Evolutionary conservation across 2,888 invertebrate genomes (phyloP), one percentile per base, ranked within the genome.

Genomic region (Glaucopsyche alexis): DNA sequence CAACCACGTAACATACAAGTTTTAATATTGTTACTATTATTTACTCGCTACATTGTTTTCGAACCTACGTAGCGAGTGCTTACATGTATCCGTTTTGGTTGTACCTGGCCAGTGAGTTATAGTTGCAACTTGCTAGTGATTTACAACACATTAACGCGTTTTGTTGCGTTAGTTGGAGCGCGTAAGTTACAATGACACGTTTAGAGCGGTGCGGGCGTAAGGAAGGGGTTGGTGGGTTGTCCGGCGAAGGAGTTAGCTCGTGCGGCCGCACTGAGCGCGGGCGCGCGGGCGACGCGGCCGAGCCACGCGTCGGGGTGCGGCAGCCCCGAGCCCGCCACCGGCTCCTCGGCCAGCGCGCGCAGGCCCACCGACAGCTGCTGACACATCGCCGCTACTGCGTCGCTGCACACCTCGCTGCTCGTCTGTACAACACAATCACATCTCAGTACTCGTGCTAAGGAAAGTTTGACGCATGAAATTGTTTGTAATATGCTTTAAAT

Each of bases 301-400:
- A 97, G 88, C 97, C 97, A 97, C 81, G 97, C 97, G 80, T 97
- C 97, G 0, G 97, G 96, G 86, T 95, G 96, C 42, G 97, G 97
- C 84, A 96, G 92, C 64, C 79, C 78, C 65, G 77, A 79, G 16
- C 79, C 81, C 76, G 80, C 80, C 75, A 87, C 86, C 49, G 87
- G 87, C 82, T 88, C 93, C 83, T 94, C 95, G 7, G 95, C 94
- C 76, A 97, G 94, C 74, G 97, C 94, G 72, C 96, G 96, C 76
- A 97, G 94, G 40, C 96, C 96, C 81, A 95, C 95, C 66, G 96
- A 95, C 79, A 96, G 93, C 86, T 96, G 96, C 87, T 96, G 96
- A 90, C 96, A 97, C 95, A 97, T 96, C 81, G 96, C 96, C 76
- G 96, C 94, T 73, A 96, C 96, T 66, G 95, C 94, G 83, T 94